These are phyloP conservation scores for Centropus bengalensis DNA, from an alignment of 2,113 vertebrate species.

Conservation along the genomic window DNA sequence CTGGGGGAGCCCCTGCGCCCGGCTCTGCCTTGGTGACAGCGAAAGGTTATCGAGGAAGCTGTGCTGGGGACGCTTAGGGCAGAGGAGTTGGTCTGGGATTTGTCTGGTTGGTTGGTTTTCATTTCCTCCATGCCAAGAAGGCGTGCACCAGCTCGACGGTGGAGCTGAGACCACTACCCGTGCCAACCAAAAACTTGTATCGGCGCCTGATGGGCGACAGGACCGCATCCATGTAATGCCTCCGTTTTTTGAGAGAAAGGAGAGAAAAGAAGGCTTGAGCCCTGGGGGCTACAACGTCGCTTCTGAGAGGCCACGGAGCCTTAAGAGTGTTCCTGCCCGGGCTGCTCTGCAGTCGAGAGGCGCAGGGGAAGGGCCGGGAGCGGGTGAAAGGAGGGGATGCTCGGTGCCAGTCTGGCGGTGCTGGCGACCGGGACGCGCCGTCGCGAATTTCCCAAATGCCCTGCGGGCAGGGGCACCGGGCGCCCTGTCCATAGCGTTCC, in stretches of 20 bases:
- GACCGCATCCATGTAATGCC: fast-evolving
- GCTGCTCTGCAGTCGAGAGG: neutral
- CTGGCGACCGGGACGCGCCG: neutral
- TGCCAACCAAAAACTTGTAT: neutral
- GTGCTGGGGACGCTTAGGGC: too few species aligned
- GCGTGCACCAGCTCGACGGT: neutral
- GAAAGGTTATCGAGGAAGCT: neutral
- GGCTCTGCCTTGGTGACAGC: fast-evolving
- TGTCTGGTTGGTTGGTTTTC: neutral
- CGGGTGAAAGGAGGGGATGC: neutral
- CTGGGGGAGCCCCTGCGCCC: too few species aligned
- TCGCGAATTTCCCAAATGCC: fast-evolving
- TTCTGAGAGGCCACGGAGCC: neutral
- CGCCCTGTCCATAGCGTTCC: neutral
- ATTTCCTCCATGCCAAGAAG: neutral
- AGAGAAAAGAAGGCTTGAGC: neutral
- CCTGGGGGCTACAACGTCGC: neutral
- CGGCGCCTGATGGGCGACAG: neutral
- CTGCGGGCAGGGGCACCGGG: neutral
- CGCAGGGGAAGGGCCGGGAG: neutral
- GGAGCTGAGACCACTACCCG: neutral
- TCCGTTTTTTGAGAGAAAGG: neutral
- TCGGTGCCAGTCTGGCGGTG: slow-evolving; percentile 66
- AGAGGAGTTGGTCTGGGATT: fast-evolving
- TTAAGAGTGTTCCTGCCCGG: neutral